A percentile compares a stretch with the other conserved stretches of the same genome.
phyloP scores from a whole-genome alignment of 2,797 vertebrate species.

The Parambassis ranga region DNA sequence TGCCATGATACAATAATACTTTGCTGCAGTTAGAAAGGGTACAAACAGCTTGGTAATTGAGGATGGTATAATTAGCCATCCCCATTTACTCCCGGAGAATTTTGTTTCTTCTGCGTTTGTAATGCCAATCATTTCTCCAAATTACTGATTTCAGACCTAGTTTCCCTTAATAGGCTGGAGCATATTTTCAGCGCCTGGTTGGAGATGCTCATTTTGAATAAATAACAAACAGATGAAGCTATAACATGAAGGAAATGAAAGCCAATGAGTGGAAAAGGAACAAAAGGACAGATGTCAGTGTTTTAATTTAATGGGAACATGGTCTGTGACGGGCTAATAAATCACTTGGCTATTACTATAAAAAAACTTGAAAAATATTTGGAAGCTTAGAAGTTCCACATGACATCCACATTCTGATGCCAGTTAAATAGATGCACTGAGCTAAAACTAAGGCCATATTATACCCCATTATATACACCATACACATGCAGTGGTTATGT shows the following conservation, averaged over 20 bases:
- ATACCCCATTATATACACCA: no score
- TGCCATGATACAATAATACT: conserved; percentile 30
- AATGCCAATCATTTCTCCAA: conserved; percentile 35
- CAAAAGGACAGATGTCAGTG: conserved; percentile 15
- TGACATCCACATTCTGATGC: background rate
- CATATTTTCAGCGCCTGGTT: conserved; percentile 21
- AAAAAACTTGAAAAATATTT: no score
- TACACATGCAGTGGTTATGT: no score
- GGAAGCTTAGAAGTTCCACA: no score
- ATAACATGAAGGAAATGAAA: conserved; percentile 12
- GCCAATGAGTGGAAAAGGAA: background rate
- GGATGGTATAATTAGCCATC: conserved; percentile 49
- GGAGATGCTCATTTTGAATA: conserved; percentile 18
- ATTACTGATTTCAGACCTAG: conserved; percentile 31
- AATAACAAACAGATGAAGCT: conserved; percentile 38
- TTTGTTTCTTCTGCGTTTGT: conserved; percentile 21
- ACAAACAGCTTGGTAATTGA: conserved; percentile 38
- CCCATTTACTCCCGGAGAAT: conserved; percentile 16
- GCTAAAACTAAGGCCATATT: no score
- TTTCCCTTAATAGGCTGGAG: conserved; percentile 8
- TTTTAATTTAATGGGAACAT: conserved; percentile 14
- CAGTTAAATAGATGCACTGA: background rate
- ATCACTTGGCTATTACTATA: no score
- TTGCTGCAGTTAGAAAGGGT: conserved; percentile 32
- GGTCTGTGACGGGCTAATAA: no score